Percentiles rank a stretch among this genome's conserved stretches.
These are phyloP conservation scores for Gopherus evgoodei DNA, from an alignment of 2,113 vertebrate species.

Conservation along the genomic window DNA sequence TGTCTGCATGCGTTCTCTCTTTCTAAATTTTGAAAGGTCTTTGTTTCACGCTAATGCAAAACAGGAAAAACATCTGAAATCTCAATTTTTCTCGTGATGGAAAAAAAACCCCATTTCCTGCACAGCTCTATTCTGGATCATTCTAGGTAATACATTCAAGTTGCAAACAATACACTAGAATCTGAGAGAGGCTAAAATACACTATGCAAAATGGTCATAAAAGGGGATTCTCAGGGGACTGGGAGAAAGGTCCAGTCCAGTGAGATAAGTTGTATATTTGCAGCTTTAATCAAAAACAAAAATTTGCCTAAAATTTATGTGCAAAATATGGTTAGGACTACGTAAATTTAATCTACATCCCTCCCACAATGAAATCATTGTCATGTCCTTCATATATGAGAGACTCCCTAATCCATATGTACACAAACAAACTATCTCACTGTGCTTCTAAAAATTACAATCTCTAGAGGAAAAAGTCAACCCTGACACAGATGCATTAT, in stretches of 20 bases:
- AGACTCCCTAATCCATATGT: conserved; percentile 31
- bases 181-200: not conserved
- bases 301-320: not conserved
- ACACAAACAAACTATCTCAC: conserved; percentile 8
- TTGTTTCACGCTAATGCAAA: not conserved
- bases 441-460: not conserved
- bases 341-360: not conserved
- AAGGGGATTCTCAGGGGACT: not conserved
- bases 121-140: not conserved
- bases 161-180: rapidly evolving
- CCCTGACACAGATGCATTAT: conserved; percentile 26
- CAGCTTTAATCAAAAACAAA: not conserved
- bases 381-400: not conserved
- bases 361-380: not conserved
- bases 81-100: not conserved
- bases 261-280: not conserved
- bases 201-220: not conserved
- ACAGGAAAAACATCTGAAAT: not conserved
- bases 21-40: not conserved
- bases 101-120: not conserved
- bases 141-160: not conserved
- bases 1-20: not conserved
- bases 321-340: conserved; percentile 2
- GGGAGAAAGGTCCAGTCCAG: not conserved
- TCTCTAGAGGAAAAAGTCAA: conserved; percentile 37